These are phyloP conservation scores for Lepus europaeus DNA, from an alignment of 2,113 vertebrate genomes.

Conservation along the genomic window DNA sequence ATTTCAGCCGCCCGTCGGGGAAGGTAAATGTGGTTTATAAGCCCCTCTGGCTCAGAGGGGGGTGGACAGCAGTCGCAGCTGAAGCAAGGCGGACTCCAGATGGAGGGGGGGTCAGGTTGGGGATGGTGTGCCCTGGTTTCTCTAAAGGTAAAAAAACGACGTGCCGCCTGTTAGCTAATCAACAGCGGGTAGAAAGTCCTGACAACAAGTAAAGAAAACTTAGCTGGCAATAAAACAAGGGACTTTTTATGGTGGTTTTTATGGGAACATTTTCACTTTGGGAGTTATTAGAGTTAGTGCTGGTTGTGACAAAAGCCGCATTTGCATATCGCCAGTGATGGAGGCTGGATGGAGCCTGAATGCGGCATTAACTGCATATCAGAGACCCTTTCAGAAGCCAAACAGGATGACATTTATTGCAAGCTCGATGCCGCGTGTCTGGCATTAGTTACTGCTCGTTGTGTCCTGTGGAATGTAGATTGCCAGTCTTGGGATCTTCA, in stretches of 20 bases:
- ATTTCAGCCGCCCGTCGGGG: slow-evolving; percentile 27
- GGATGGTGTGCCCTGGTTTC: not conserved
- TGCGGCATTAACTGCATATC: slow-evolving; percentile 69
- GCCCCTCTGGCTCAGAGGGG: slow-evolving; percentile 11
- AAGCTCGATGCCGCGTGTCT: slow-evolving; percentile 53
- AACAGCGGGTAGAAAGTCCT: slow-evolving; percentile 69
- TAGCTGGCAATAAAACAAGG: slow-evolving; percentile 81
- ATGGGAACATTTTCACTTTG: slow-evolving; percentile 86
- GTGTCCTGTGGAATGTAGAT: slow-evolving; percentile 62
- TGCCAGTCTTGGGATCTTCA: slow-evolving; percentile 11
- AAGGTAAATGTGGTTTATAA: slow-evolving; percentile 67
- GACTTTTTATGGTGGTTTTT: slow-evolving; percentile 84
- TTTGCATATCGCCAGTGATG: slow-evolving; percentile 82
- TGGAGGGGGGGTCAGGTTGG: slow-evolving; percentile 44
- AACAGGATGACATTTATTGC: slow-evolving; percentile 74
- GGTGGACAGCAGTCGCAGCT: slow-evolving; percentile 17
- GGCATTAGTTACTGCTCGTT: slow-evolving; percentile 68
- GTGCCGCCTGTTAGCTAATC: slow-evolving; percentile 65
- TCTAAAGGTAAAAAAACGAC: slow-evolving; percentile 58
- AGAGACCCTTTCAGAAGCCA: slow-evolving; percentile 79
- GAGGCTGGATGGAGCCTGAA: slow-evolving; percentile 66
- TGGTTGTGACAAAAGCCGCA: slow-evolving; percentile 82
- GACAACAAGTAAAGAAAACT: slow-evolving; percentile 81
- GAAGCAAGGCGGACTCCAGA: slow-evolving; percentile 18
- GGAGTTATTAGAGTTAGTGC: slow-evolving; percentile 85